These are phyloP conservation scores for Tetraneura akinire DNA, from an alignment of 1,140 invertebrate genomes.

Conservation along the genomic window DNA sequence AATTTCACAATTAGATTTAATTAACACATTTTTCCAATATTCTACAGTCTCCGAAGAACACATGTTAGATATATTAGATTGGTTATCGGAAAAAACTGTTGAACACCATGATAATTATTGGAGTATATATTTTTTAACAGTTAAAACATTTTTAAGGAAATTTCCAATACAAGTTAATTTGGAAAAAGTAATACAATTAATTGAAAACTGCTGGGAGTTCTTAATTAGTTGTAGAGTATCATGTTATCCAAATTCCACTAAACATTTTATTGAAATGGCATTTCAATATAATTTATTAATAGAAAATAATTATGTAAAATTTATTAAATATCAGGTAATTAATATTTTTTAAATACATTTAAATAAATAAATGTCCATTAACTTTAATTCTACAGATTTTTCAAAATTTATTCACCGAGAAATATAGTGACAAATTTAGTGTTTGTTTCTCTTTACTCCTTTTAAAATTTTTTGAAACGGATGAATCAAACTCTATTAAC, in stretches of 20 bases:
- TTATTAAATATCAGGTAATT: constrained; percentile 18
- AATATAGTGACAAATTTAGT: constrained; percentile 34
- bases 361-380: background rate
- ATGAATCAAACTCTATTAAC: background rate
- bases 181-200: background rate
- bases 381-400: constrained; percentile 12
- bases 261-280: constrained; percentile 38
- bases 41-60: constrained; percentile 24
- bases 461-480: background rate
- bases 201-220: constrained; percentile 35
- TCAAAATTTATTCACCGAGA: constrained; percentile 1
- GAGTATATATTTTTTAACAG: constrained; percentile 32
- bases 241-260: constrained; percentile 17
- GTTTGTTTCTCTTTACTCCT: constrained; percentile 40
- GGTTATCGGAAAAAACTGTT: constrained; percentile 20
- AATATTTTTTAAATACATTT: background rate
- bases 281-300: constrained; percentile 10
- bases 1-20: constrained; percentile 34
- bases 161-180: background rate
- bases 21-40: constrained; percentile 33
- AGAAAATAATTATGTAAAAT: constrained; percentile 14
- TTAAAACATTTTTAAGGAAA: background rate
- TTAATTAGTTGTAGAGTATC: constrained; percentile 23
- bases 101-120: constrained; percentile 16
- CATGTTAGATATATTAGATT: background rate